A percentile compares a stretch with the other conserved stretches of the same genome.
Conservation (phyloP, 2,888 invertebrate genomes). For the Hoplodrina blanda region DNA sequence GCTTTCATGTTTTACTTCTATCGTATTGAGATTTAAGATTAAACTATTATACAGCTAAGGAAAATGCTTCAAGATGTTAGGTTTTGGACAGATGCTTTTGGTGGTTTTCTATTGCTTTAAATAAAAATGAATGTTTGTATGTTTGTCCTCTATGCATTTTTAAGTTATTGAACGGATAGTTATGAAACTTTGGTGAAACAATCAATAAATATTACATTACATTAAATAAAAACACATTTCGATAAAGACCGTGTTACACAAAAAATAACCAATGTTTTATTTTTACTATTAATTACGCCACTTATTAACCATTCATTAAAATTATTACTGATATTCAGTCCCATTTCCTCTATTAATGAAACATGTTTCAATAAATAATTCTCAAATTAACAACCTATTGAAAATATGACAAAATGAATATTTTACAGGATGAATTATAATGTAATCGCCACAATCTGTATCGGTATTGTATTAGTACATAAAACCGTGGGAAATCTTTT, state of each 20-base stretch:
- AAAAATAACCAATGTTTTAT: not conserved
- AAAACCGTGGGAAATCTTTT: too few species aligned
- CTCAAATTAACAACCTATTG: conserved; percentile 1
- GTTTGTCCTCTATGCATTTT: too few species aligned
- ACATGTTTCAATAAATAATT: conserved; percentile 17
- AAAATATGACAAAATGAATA: conserved; percentile 19
- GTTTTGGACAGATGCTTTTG: not conserved
- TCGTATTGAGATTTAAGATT: conserved; percentile 16
- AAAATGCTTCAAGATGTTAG: not conserved
- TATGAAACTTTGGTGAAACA: too few species aligned
- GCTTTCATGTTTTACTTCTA: conserved; percentile 27
- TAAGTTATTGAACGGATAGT: too few species aligned
- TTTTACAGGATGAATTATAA: not conserved
- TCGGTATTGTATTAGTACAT: too few species aligned
- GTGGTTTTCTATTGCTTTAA: too few species aligned
- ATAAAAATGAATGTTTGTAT: too few species aligned
- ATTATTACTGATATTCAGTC: conserved; percentile 8
- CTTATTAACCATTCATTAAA: conserved; percentile 14
- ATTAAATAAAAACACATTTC: not conserved
- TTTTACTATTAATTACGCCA: not conserved
- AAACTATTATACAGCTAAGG: conserved; percentile 15
- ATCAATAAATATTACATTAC: too few species aligned
- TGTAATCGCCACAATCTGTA: not conserved
- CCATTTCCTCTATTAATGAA: conserved; percentile 36
- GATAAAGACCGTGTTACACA: not conserved